A percentile compares a stretch with the other conserved stretches of the same genome.
Conservation (phyloP, 2,113 vertebrate species). For the Amblyopsis rosae region DNA sequence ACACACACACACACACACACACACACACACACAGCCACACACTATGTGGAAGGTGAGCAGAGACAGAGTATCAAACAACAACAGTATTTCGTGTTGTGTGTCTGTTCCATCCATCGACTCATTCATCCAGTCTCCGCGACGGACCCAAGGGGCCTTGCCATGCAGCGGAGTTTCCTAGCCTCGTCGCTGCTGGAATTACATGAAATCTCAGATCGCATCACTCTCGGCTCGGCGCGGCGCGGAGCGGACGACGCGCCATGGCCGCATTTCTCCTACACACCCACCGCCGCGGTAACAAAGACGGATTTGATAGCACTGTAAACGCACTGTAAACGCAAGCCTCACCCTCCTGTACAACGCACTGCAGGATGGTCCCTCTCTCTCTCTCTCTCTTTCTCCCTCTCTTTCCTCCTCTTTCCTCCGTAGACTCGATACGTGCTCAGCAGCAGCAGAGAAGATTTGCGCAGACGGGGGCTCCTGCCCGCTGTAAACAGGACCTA, state of each 20-base stretch:
- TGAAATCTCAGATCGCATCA: constrained; percentile 50
- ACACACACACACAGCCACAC: constrained; percentile 3
- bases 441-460: neutral
- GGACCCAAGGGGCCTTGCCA: constrained; percentile 47
- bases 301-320: constrained; percentile 20
- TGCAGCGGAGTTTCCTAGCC: constrained; percentile 61
- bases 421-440: neutral
- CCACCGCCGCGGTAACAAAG: constrained; percentile 44
- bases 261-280: neutral
- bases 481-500: too few relatives aligned
- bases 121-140: constrained; percentile 13
- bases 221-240: constrained; percentile 4
- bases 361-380: constrained; percentile 57
- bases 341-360: constrained; percentile 65
- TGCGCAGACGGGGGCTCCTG: too few relatives aligned
- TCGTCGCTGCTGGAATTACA: constrained; percentile 40
- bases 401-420: constrained; percentile 34
- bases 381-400: constrained; percentile 28
- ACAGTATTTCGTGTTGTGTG: too few relatives aligned
- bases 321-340: constrained; percentile 20
- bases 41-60: neutral
- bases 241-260: constrained; percentile 1
- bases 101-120: constrained; percentile 11
- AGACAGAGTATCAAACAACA: neutral
- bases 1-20: neutral